phyloP scores from a whole-genome alignment of 2,113 vertebrate species.

The Tachysurus vachellii region DNA sequence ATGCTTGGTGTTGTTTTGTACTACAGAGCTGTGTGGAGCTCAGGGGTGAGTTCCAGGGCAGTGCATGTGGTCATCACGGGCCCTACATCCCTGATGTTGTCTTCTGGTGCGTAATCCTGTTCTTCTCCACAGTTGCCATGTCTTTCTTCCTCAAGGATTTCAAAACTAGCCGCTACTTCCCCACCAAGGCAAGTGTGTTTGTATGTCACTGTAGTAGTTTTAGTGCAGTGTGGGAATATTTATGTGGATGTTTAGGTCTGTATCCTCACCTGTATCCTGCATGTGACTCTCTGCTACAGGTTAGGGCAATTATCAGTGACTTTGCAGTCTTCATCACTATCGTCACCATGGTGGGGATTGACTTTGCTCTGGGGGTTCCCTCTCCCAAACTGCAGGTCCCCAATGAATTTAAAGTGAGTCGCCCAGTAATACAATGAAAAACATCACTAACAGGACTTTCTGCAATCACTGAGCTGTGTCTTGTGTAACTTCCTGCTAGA shows the following conservation, averaged over 20 bases:
- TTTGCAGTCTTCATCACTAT: constrained; percentile 99
- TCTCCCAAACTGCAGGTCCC: constrained; percentile 97
- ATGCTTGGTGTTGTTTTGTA: constrained; percentile 19
- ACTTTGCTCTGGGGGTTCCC: constrained; percentile 91
- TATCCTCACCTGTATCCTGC: not conserved
- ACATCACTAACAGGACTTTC: not conserved
- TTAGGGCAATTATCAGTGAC: constrained; percentile 93
- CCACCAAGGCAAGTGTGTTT: constrained; percentile 85
- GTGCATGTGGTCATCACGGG: constrained; percentile 88
- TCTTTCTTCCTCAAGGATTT: constrained; percentile 97
- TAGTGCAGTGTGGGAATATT: not conserved
- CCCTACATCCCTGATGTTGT: constrained; percentile 95
- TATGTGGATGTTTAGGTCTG: not conserved
- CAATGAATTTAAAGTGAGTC: constrained; percentile 91
- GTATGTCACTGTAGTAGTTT: not conserved
- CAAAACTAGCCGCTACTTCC: constrained; percentile 97
- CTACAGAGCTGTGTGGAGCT: constrained; percentile 85
- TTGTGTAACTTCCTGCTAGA: not conserved
- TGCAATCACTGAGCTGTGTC: not conserved
- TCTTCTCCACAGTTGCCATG: constrained; percentile 94
- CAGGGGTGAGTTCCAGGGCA: constrained; percentile 85
- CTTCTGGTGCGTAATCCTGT: constrained; percentile 96
- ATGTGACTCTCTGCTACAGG: constrained; percentile 68
- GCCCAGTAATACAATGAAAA: not conserved
- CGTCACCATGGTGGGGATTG: constrained; percentile 90